Evolutionary conservation across 2,888 invertebrate genomes (phyloP), one percentile per base, ranked within the genome.

Genomic region (Hyposoter dolosus): DNA sequence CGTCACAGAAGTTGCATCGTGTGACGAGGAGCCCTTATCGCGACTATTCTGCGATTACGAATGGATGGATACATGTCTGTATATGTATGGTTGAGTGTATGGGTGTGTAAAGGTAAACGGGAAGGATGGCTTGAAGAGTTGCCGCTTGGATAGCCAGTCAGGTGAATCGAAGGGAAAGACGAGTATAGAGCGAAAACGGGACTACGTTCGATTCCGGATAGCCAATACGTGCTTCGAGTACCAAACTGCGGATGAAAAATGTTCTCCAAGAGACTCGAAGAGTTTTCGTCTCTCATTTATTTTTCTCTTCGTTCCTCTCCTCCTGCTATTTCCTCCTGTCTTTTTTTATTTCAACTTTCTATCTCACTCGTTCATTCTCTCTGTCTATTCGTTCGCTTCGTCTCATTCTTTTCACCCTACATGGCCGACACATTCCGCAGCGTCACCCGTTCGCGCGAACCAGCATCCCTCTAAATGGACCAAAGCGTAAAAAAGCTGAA

Each of bases 161-260:
- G 56, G 75, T 82, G 82, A 74, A 68, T 79, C 45, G 79, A 63
- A 23, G 66, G 53, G 15, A 43, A 45, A 74, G 66, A 50, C 35
- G 56, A 71, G 45, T 43, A 60, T 60, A 10, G 68, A 68, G 56
- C 66, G 82, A 72, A 85, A 82, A 85, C 53, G 76, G 68, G 75
- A 81, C 81, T 68, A 81, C 86, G 87, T 90, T 89, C 87, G 88
- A 89, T 88, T 89, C 84, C 78, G 88, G 89, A 90, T 89, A 87
- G 88, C 82, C 81, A 77, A 87, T 88, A 90, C 91, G 91, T 91
- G 91, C 86, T 71, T 80, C 82, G 90, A 81, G 85, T 91, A 89
- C 88, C 75, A 88, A 85, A 87, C 69, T 81, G 75, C 45, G 84
- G 86, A 89, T 88, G 90, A 90, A 90, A 90, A 91, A 90, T 90